These are phyloP conservation scores for Ornithorhynchus anatinus DNA, from an alignment of 2,113 vertebrate species.

Conservation along the genomic window DNA sequence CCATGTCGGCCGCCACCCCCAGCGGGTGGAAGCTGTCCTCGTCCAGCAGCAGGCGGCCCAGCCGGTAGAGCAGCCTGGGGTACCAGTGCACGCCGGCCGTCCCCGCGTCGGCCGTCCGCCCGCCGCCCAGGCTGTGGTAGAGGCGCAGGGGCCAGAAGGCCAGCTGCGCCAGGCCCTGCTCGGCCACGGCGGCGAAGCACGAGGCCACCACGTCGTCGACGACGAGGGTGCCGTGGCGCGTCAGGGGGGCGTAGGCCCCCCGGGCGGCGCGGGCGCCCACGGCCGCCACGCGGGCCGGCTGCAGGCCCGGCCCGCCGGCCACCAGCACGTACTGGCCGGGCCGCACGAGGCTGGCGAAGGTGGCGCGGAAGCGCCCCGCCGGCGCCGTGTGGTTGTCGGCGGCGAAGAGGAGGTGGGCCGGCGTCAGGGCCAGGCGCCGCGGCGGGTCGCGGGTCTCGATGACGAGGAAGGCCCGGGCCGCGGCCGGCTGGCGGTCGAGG, in stretches of 20 bases:
- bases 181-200: constrained; percentile 89
- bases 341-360: constrained; percentile 85
- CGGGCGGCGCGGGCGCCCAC: constrained; percentile 68
- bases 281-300: constrained; percentile 72
- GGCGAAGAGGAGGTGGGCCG: constrained; percentile 89
- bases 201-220: constrained; percentile 91
- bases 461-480: constrained; percentile 78
- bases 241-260: constrained; percentile 91
- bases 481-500: constrained; percentile 81
- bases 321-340: constrained; percentile 89
- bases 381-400: constrained; percentile 72
- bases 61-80: constrained; percentile 82
- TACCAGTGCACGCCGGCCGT: constrained; percentile 94
- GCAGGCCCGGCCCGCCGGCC: constrained; percentile 39
- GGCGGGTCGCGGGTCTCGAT: constrained; percentile 82
- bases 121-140: constrained; percentile 78
- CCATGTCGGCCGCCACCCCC: constrained; percentile 70
- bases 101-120: constrained; percentile 73
- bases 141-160: constrained; percentile 87
- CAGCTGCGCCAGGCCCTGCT: constrained; percentile 87
- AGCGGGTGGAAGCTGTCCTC: constrained; percentile 86
- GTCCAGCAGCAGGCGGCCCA: constrained; percentile 83
- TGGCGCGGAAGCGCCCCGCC: constrained; percentile 67
- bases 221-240: constrained; percentile 87
- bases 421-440: constrained; percentile 82